phyloP scores from a whole-genome alignment of 2,888 invertebrate species.

The Mythimna vitellina region DNA sequence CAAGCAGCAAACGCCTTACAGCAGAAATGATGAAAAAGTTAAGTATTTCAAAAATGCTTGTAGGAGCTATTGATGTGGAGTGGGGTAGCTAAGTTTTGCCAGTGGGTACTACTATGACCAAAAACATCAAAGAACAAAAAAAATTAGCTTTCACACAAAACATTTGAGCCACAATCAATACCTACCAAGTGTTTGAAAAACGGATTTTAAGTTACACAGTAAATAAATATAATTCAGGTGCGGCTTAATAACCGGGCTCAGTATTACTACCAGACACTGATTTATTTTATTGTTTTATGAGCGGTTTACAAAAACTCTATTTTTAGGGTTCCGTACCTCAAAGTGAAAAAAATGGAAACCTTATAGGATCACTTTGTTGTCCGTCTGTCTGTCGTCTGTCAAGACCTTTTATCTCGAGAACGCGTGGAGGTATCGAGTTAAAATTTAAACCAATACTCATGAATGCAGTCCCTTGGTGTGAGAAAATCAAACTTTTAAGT shows the following conservation, averaged over 20 bases:
- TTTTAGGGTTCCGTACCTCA: no score
- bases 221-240: conserved; percentile 13
- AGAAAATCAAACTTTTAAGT: no score
- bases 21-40: background rate
- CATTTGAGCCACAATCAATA: conserved; percentile 41
- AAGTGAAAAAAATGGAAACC: no score
- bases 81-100: conserved; percentile 27
- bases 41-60: background rate
- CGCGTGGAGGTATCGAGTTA: no score
- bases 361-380: no score
- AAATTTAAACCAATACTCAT: no score
- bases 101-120: background rate
- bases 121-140: background rate
- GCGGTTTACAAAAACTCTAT: no score
- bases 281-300: background rate
- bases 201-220: conserved; percentile 5
- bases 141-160: conserved; percentile 17
- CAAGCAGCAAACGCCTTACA: no score
- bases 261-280: background rate
- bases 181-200: conserved; percentile 42
- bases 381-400: no score
- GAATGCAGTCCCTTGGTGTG: no score
- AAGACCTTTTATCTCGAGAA: no score
- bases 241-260: background rate
- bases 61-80: background rate